Percentiles rank a stretch among this genome's conserved stretches.
These are phyloP conservation scores for Corythoichthys intestinalis DNA, from an alignment of 2,113 vertebrate species.

Conservation along the genomic window DNA sequence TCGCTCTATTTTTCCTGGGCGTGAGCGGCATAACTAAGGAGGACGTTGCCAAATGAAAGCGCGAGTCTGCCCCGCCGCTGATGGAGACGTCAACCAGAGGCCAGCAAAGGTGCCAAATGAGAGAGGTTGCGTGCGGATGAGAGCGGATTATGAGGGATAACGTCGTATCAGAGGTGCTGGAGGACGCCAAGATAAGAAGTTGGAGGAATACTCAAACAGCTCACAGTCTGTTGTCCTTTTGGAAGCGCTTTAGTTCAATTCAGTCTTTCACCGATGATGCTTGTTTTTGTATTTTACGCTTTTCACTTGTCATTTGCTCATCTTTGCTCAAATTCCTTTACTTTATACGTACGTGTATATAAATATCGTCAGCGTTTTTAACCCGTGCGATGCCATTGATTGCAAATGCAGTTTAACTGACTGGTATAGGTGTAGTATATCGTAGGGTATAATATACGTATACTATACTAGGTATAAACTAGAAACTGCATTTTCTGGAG, in stretches of 20 bases:
- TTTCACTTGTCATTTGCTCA: not conserved
- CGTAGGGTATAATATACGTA: too few relatives aligned
- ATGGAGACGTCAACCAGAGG: slow-evolving; percentile 12
- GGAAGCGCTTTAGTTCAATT: not conserved
- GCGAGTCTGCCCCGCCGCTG: not conserved
- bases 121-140: slow-evolving; percentile 11
- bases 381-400: too few relatives aligned
- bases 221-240: not conserved
- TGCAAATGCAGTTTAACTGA: too few relatives aligned
- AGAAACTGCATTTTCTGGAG: too few relatives aligned
- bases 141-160: slow-evolving; percentile 42
- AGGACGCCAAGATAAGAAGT: not conserved
- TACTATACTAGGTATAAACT: too few relatives aligned
- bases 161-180: slow-evolving; percentile 21
- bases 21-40: not conserved
- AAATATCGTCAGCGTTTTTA: too few relatives aligned
- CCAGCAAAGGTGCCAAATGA: slow-evolving; percentile 10
- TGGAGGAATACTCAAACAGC: not conserved
- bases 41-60: not conserved
- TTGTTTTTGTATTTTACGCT: not conserved
- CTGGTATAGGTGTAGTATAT: too few relatives aligned
- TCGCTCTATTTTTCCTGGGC: too few relatives aligned
- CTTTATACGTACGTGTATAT: too few relatives aligned
- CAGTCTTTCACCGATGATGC: not conserved
- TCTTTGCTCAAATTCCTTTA: not conserved